Evolutionary conservation across 1,140 invertebrate genomes (phyloP).

Genomic region (Diabrotica undecimpunctata): DNA sequence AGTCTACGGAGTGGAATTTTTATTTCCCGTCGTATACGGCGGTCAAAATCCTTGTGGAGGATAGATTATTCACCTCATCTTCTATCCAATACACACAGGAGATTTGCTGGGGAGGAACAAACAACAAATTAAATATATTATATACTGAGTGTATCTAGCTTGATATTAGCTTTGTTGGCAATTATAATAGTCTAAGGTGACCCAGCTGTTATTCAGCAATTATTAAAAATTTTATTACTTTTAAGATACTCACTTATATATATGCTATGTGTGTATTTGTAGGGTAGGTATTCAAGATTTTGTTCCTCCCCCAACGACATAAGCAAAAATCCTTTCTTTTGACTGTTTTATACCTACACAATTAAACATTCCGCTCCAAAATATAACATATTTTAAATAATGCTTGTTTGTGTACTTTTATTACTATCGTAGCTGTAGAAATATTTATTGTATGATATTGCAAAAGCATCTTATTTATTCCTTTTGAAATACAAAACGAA

Average conservation of each 20-base stretch:
- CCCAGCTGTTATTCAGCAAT: neutral
- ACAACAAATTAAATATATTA: neutral
- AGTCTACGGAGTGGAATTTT: neutral
- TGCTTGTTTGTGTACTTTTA: too few relatives aligned
- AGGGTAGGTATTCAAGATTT: neutral
- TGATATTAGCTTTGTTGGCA: slow-evolving; percentile 2
- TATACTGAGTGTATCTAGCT: slow-evolving; percentile 1
- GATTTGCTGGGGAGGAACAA: neutral
- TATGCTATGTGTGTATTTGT: neutral
- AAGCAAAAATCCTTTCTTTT: slow-evolving; percentile 3
- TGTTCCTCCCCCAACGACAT: neutral
- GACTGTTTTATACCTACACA: neutral
- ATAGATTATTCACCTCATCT: neutral
- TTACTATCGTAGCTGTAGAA: too few relatives aligned
- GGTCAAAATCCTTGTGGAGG: neutral
- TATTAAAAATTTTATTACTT: neutral
- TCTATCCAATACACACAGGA: neutral
- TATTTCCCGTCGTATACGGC: neutral
- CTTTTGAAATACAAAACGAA: too few relatives aligned
- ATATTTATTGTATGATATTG: too few relatives aligned
- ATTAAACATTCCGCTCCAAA: too few relatives aligned
- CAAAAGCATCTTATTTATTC: too few relatives aligned
- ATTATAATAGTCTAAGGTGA: neutral
- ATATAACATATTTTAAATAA: too few relatives aligned
- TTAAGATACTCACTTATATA: slow-evolving; percentile 1